Evolutionary conservation across 2,113 vertebrate genomes (phyloP).

Genomic region (Serinus canaria): DNA sequence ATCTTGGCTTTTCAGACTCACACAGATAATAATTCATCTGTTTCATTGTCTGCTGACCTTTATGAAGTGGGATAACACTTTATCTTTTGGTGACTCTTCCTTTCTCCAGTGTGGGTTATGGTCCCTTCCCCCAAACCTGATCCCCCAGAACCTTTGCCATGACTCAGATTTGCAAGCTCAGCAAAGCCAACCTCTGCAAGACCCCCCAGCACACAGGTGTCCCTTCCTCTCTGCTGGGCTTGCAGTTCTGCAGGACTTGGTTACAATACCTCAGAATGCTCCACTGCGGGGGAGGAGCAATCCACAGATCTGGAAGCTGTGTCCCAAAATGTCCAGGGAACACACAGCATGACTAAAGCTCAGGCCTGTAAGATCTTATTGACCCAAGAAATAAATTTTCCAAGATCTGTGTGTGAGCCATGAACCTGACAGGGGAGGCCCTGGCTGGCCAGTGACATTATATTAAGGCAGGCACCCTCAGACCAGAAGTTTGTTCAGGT

Average conservation of each 20-base stretch:
- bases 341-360: background rate
- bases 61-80: slow-evolving; percentile 8
- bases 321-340: background rate
- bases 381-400: background rate
- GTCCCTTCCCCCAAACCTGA: background rate
- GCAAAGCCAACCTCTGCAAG: background rate
- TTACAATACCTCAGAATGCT: background rate
- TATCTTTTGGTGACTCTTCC: slow-evolving; percentile 27
- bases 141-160: background rate
- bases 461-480: background rate
- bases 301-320: background rate
- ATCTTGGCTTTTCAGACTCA: slow-evolving; percentile 35
- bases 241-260: background rate
- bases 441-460: background rate
- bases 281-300: background rate
- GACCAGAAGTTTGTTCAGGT: background rate
- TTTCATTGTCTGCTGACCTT: slow-evolving; percentile 52
- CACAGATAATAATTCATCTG: slow-evolving; percentile 51
- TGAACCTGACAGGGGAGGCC: background rate
- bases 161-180: background rate
- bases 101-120: background rate
- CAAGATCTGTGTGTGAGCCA: background rate
- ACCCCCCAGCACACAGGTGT: accelerated
- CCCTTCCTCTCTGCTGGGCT: background rate
- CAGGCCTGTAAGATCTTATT: background rate